phyloP scores from a whole-genome alignment of 2,888 invertebrate species.

The Stegana nigrithorax region DNA sequence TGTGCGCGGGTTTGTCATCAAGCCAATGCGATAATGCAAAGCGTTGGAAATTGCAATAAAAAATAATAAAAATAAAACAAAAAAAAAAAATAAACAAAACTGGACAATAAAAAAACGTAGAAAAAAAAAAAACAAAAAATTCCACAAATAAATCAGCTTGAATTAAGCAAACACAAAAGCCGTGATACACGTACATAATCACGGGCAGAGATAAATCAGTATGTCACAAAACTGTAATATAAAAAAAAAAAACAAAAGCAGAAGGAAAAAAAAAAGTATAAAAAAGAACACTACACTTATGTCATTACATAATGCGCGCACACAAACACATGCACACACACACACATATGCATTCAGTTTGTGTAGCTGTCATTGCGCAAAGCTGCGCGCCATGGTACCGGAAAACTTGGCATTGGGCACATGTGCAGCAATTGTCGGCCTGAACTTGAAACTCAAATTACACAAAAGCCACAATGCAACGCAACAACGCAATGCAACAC shows the following conservation, averaged over 20 bases:
- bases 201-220: neutral
- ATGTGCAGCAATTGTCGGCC: neutral
- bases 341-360: no score
- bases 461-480: no score
- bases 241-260: neutral
- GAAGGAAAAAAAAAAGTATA: neutral
- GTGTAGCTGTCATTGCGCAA: no score
- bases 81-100: neutral
- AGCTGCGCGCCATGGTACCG: neutral
- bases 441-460: constrained; percentile 66
- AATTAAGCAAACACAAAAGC: no score
- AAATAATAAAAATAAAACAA: neutral
- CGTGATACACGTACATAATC: neutral
- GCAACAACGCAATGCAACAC: no score
- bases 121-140: neutral
- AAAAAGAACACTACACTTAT: neutral
- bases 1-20: no score
- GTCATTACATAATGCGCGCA: neutral
- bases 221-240: neutral
- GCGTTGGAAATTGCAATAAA: neutral
- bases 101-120: neutral
- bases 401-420: neutral
- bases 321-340: neutral
- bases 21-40: no score
- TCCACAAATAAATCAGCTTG: neutral